phyloP scores from a whole-genome alignment of 2,888 invertebrate species.

The Eupithecia subfuscata region DNA sequence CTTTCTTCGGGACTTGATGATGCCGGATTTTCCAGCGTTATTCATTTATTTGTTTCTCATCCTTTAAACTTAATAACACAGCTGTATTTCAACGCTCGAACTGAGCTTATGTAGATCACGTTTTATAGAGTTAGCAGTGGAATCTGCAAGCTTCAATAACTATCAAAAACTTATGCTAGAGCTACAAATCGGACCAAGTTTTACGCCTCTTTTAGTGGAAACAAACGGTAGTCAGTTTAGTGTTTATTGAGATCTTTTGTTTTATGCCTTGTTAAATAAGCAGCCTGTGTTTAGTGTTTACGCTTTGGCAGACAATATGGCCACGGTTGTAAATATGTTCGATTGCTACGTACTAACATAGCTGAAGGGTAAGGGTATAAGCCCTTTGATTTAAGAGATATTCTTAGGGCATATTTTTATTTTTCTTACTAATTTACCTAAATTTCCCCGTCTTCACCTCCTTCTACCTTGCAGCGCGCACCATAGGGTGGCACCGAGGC shows the following conservation, averaged over 20 bases:
- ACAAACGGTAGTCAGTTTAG: constrained; percentile 21
- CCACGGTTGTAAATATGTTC: neutral
- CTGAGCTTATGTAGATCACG: neutral
- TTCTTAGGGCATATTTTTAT: no score
- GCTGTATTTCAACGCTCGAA: neutral
- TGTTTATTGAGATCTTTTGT: constrained; percentile 7
- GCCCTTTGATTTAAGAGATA: neutral
- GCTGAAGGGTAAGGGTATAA: neutral
- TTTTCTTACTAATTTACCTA: no score
- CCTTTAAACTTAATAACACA: neutral
- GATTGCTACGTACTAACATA: neutral
- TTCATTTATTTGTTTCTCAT: neutral
- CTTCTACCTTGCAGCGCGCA: no score
- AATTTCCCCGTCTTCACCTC: no score
- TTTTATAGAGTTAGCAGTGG: neutral
- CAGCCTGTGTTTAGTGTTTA: constrained; percentile 19
- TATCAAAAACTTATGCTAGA: constrained; percentile 4
- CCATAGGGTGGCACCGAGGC: no score
- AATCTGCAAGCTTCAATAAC: neutral
- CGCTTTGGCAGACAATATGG: constrained; percentile 21
- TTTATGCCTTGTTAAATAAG: constrained; percentile 25
- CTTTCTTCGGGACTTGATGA: no score
- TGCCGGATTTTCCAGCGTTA: no score
- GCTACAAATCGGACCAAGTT: constrained; percentile 8
- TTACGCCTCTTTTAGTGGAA: constrained; percentile 29